Conservation (phyloP, 2,888 invertebrate genomes). For the Cremastobaeus sp. region DNA sequence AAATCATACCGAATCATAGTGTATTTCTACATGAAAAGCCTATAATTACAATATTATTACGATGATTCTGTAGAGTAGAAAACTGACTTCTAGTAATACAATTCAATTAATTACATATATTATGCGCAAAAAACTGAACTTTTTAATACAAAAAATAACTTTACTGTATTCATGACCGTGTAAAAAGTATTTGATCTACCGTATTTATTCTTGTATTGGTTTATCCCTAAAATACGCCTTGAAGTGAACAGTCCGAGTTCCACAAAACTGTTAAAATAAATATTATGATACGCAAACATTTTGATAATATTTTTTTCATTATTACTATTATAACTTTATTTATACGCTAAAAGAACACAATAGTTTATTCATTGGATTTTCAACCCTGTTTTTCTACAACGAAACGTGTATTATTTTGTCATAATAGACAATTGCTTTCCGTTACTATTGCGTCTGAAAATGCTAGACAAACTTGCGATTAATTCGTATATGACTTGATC, state of each 20-base stretch:
- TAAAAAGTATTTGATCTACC: too few relatives aligned
- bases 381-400: slow-evolving; percentile 29
- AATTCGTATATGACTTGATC: too few relatives aligned
- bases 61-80: too few relatives aligned
- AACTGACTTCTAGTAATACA: too few relatives aligned
- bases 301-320: slow-evolving; percentile 32
- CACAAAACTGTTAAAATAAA: slow-evolving; percentile 27
- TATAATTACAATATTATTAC: too few relatives aligned
- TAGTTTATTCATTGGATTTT: slow-evolving; percentile 15
- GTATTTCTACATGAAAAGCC: too few relatives aligned
- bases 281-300: slow-evolving; percentile 34
- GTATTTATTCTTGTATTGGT: too few relatives aligned
- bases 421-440: slow-evolving; percentile 10
- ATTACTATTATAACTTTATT: slow-evolving; percentile 35
- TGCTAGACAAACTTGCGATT: too few relatives aligned
- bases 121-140: too few relatives aligned
- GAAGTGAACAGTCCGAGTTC: background rate
- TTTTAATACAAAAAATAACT: background rate
- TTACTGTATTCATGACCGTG: too few relatives aligned
- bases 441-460: background rate
- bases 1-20: too few relatives aligned
- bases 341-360: slow-evolving; percentile 33
- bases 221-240: background rate
- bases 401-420: background rate
- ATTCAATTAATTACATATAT: too few relatives aligned